phyloP scores from a whole-genome alignment of 2,888 invertebrate genomes.

The Caenorhabditis japonica region DNA sequence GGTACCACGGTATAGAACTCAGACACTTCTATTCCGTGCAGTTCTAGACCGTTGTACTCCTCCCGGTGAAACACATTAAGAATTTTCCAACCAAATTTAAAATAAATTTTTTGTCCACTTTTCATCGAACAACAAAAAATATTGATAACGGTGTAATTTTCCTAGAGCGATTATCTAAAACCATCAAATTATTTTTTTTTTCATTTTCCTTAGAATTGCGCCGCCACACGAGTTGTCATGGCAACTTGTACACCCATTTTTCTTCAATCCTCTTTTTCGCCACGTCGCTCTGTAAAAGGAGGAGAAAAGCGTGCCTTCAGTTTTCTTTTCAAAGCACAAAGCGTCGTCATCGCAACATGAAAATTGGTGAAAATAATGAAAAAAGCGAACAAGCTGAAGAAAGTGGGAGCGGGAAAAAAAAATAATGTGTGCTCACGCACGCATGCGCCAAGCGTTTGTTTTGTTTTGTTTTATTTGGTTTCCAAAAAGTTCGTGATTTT shows the following conservation, averaged over 20 bases:
- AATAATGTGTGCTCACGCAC: background rate
- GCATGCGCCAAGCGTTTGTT: background rate
- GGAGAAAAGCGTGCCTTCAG: background rate
- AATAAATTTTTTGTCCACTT: background rate
- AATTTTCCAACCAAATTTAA: no score
- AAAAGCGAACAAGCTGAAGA: slow-evolving; percentile 6
- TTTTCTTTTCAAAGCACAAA: slow-evolving; percentile 4
- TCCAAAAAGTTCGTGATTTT: background rate
- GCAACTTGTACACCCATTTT: background rate
- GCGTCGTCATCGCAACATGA: slow-evolving; percentile 41
- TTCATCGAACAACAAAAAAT: no score
- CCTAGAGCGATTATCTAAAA: no score
- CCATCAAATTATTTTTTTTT: no score
- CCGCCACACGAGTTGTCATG: background rate
- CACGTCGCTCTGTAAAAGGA: no score
- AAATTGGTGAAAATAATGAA: no score
- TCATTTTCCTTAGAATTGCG: no score
- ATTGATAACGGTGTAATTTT: no score
- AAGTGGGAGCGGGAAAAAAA: slow-evolving; percentile 2
- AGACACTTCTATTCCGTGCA: no score
- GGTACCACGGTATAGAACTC: no score
- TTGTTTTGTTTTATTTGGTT: background rate
- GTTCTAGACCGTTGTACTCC: no score
- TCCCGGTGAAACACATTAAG: no score
- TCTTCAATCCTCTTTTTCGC: background rate